A percentile compares a stretch with the other conserved stretches of the same genome.
Evolutionary conservation across 2,113 vertebrate species (phyloP).

Genomic region (Periophthalmodon schlosseri): DNA sequence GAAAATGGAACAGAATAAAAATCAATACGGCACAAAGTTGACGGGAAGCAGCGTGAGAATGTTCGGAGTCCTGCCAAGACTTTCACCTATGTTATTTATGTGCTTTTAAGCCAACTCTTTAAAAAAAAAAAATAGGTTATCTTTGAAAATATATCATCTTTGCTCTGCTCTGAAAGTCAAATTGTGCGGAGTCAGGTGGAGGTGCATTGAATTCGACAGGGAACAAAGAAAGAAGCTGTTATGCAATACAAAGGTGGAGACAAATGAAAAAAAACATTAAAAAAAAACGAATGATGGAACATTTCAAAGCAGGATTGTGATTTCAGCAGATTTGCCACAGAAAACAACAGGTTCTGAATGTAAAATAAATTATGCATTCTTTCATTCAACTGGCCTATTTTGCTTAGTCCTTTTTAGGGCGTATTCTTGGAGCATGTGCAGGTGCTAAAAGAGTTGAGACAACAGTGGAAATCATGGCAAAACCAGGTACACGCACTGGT

Average conservation of each 20-base stretch:
- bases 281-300: neutral
- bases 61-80: constrained; percentile 4
- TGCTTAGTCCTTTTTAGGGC: neutral
- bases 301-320: neutral
- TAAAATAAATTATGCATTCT: neutral
- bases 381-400: neutral
- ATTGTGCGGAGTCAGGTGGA: neutral
- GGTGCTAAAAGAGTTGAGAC: neutral
- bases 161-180: neutral
- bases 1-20: neutral
- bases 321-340: neutral
- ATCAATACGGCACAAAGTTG: constrained; percentile 4
- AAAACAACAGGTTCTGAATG: neutral
- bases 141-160: neutral
- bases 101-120: constrained; percentile 1
- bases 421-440: neutral
- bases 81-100: neutral
- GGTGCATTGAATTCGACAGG: neutral
- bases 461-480: neutral
- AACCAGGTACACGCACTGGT: no score
- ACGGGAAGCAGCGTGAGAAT: neutral
- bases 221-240: neutral
- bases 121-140: constrained; percentile 1
- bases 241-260: neutral
- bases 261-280: neutral